Conservation (phyloP, 2,888 invertebrate genomes). For the Myopa testacea region DNA sequence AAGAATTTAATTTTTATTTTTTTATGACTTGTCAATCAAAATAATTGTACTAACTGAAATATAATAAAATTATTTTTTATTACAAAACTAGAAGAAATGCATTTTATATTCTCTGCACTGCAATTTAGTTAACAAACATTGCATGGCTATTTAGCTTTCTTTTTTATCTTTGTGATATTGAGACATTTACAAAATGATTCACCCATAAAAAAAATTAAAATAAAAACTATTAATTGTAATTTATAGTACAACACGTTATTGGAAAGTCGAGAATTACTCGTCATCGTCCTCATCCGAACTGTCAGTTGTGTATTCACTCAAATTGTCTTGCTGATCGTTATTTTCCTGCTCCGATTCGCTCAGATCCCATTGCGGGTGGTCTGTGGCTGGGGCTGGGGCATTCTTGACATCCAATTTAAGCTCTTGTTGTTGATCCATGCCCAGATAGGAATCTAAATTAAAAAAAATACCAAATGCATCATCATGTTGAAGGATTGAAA, state of each 20-base stretch:
- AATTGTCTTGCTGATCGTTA: constrained; percentile 73
- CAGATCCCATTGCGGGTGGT: constrained; percentile 98
- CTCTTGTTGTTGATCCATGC: constrained; percentile 94
- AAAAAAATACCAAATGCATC: constrained; percentile 1
- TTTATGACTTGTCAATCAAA: constrained; percentile 52
- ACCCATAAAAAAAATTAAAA: constrained; percentile 26
- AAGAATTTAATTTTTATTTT: constrained; percentile 43
- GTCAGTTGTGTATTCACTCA: constrained; percentile 77
- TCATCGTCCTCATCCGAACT: constrained; percentile 74
- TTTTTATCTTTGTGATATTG: constrained; percentile 18
- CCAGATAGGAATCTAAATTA: constrained; percentile 88
- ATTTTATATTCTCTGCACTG: constrained; percentile 37
- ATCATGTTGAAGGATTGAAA: neutral
- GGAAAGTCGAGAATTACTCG: constrained; percentile 50
- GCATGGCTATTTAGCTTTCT: neutral
- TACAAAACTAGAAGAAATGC: constrained; percentile 64
- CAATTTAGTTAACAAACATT: constrained; percentile 17
- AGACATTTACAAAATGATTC: constrained; percentile 25
- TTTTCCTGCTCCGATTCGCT: constrained; percentile 89
- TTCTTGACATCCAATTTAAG: constrained; percentile 98
- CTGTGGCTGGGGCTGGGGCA: constrained; percentile 89
- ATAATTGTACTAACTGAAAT: constrained; percentile 48
- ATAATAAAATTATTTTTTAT: constrained; percentile 59
- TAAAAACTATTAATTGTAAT: constrained; percentile 23
- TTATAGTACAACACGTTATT: constrained; percentile 4